Evolutionary conservation across 2,797 vertebrate genomes (phyloP).

Genomic region (Coregonus sp.): DNA sequence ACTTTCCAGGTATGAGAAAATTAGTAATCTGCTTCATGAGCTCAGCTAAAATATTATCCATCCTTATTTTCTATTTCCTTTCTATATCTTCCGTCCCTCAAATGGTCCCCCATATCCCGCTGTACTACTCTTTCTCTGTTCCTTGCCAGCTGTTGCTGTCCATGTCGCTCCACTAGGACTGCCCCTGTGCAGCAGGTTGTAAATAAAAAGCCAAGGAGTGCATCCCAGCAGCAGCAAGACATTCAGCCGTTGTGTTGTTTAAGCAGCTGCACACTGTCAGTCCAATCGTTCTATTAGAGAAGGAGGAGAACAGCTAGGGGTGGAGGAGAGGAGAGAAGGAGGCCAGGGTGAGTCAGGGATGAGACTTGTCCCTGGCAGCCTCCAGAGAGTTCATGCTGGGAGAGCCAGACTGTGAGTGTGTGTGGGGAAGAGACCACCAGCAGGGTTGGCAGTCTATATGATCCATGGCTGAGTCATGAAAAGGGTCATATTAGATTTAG

Average conservation of each 20-base stretch:
- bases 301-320: neutral
- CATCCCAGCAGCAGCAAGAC: neutral
- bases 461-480: neutral
- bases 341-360: neutral
- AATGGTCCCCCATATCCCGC: neutral
- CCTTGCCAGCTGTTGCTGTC: slow-evolving; percentile 10
- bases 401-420: neutral
- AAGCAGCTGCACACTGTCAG: slow-evolving; percentile 4
- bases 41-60: neutral
- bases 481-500: neutral
- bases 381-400: neutral
- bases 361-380: neutral
- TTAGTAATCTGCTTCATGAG: neutral
- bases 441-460: neutral
- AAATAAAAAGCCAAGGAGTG: neutral
- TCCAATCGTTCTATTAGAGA: neutral
- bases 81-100: neutral
- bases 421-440: neutral
- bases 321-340: neutral
- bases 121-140: neutral
- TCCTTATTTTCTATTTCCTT: neutral
- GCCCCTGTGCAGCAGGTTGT: neutral
- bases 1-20: neutral
- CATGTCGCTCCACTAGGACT: neutral
- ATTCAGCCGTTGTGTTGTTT: neutral